Conservation (phyloP, 1,140 invertebrate genomes). For the Bombus affinis region DNA sequence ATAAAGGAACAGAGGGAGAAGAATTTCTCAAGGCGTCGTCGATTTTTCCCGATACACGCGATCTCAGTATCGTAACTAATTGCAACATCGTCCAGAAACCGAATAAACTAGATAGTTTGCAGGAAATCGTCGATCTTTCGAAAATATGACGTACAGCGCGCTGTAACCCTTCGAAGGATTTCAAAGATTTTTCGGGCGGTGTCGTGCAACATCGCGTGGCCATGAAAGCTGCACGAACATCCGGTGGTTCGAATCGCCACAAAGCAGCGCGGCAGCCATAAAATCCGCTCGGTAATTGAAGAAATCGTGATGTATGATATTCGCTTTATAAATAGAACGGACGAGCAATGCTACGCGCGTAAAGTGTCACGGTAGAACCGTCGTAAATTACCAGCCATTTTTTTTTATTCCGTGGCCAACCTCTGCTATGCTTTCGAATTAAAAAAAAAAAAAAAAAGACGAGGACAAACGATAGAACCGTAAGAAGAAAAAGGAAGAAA, state of each 20-base stretch:
- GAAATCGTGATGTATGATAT: conserved; percentile 43
- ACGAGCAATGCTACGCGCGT: conserved; percentile 24
- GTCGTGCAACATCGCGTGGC: background rate
- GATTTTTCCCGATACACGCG: too few relatives aligned
- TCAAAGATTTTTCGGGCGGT: background rate
- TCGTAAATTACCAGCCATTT: conserved; percentile 24
- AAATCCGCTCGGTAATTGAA: conserved; percentile 30
- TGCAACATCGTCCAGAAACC: background rate
- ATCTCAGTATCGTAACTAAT: background rate
- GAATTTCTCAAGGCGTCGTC: too few relatives aligned
- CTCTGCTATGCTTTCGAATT: background rate
- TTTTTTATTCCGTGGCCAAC: conserved; percentile 9
- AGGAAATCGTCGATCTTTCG: background rate
- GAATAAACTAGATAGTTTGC: background rate
- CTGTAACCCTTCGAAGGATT: background rate
- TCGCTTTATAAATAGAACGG: conserved; percentile 34
- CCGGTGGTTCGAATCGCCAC: background rate
- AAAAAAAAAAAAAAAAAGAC: background rate
- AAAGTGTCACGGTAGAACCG: conserved; percentile 23
- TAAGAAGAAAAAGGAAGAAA: background rate
- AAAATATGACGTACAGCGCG: background rate
- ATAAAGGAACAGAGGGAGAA: too few relatives aligned
- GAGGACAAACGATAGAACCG: background rate
- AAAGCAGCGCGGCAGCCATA: background rate
- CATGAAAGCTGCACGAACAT: conserved; percentile 2